Conservation (phyloP, 2,797 vertebrate genomes). For the Lycodopsis pacificus region DNA sequence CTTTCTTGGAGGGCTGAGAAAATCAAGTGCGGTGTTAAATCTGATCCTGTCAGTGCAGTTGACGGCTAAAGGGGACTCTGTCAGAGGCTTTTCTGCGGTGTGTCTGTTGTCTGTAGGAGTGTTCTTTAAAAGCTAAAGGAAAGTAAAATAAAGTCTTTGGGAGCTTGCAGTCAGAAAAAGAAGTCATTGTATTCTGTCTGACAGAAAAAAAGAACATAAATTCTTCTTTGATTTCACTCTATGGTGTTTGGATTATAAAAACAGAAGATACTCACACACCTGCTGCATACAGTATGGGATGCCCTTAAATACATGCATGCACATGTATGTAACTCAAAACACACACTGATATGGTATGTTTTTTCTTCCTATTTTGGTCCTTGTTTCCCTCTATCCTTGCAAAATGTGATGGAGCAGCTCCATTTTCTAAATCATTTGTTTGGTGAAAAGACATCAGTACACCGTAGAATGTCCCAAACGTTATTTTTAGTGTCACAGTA, state of each 20-base stretch:
- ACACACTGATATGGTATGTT: background rate
- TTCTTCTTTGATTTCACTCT: slow-evolving; percentile 60
- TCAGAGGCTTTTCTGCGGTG: slow-evolving; percentile 72
- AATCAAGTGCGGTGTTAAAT: slow-evolving; percentile 75
- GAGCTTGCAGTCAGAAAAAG: slow-evolving; percentile 40
- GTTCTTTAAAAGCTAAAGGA: slow-evolving; percentile 60
- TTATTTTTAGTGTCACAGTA: background rate
- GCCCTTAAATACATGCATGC: slow-evolving; percentile 2
- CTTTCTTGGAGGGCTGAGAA: slow-evolving; percentile 64
- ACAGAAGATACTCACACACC: slow-evolving; percentile 35
- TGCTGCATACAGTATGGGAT: slow-evolving; percentile 37
- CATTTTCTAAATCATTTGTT: slow-evolving; percentile 71
- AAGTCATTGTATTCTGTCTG: slow-evolving; percentile 41
- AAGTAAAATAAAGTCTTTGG: slow-evolving; percentile 49
- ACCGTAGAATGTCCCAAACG: background rate
- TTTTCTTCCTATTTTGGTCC: slow-evolving; percentile 8
- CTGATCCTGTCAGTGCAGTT: slow-evolving; percentile 72
- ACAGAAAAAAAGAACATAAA: slow-evolving; percentile 37
- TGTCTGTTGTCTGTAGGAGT: slow-evolving; percentile 67
- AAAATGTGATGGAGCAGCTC: slow-evolving; percentile 40
- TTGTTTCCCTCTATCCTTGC: slow-evolving; percentile 21
- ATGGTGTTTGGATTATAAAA: slow-evolving; percentile 51
- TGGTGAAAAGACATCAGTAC: slow-evolving; percentile 3
- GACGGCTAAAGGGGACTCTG: slow-evolving; percentile 71
- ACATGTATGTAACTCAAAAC: slow-evolving; percentile 10